Base-by-base conservation (phyloP, 2,113 vertebrate species). In the Ptilorrhoa leucosticta region DNA sequence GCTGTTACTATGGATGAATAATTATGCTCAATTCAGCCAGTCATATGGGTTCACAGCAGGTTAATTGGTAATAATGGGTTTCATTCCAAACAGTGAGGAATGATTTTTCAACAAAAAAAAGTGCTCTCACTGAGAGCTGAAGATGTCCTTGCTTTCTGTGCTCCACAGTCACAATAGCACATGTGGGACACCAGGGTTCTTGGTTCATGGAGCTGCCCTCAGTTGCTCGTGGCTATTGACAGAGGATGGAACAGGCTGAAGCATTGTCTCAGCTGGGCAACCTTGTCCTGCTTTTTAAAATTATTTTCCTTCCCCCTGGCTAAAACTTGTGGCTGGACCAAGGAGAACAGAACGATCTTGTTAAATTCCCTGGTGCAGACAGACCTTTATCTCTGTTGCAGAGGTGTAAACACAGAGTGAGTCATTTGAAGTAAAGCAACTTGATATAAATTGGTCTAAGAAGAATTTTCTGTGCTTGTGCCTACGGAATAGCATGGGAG, bases 1-100 rank as follows among this genome's bases (percentile, higher is more conserved):
- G 98, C 98, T 98, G 97, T 98, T 98, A 98, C 98, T 98, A 97
- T 98, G 98, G 97, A 98, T 98, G 98, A 98, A 97, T 98, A 98
- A 98, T 99, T 98, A 98, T 97, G 98, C 97, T 98, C 97, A 96
- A 97, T 98, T 98, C 97, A 98, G 97, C 96, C 95, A 98, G 97
- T 98, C 97, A 98, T 97, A 91, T 89, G 97, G 96, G 98, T 98
- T 98, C 98, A 98, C 90, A 77, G 95, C 97, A 98, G 98, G 98
- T 99, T 99, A 99, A 99, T 98, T 98, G 97, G 98, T 98, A 98
- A 97, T 98, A 98, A 98, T 98, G 97, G 97, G 95, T 98, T 98
- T 98, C 97, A 97, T 97, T 98, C 95, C 97, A 97, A 98, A 97
- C 91, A 69, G 76, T 96, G 98, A 98, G 95, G 97, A 98, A 97